phyloP scores from a whole-genome alignment of 1,140 invertebrate genomes.

The Popillia japonica region DNA sequence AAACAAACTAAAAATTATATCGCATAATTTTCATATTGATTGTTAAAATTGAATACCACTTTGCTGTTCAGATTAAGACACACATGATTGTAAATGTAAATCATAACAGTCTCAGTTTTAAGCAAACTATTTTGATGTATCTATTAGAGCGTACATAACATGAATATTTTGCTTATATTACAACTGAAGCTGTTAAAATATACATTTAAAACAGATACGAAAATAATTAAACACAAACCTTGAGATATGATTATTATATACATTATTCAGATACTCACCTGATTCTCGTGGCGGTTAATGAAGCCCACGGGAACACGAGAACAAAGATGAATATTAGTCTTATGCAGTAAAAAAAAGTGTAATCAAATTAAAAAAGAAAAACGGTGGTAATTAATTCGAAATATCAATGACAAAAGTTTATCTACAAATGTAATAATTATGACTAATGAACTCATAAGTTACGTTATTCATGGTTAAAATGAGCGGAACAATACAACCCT shows the following conservation, averaged over 20 bases:
- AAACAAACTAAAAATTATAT: not conserved
- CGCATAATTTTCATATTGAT: not conserved
- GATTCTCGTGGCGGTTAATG: not conserved
- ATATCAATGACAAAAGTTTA: constrained; percentile 13
- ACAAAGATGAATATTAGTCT: constrained; percentile 37
- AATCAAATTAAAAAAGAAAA: constrained; percentile 13
- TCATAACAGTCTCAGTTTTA: not conserved
- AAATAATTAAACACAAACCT: not conserved
- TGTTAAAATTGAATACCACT: not conserved
- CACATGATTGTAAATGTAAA: not conserved
- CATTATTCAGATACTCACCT: constrained; percentile 24
- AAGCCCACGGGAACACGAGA: constrained; percentile 27
- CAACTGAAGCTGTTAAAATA: too few relatives aligned
- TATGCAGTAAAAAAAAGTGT: not conserved
- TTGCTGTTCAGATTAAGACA: not conserved
- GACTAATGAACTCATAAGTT: too few relatives aligned
- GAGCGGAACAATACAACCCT: too few relatives aligned
- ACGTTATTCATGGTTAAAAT: too few relatives aligned
- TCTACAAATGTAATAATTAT: too few relatives aligned
- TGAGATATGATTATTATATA: not conserved
- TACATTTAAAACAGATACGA: too few relatives aligned
- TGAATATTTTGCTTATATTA: too few relatives aligned
- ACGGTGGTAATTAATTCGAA: not conserved
- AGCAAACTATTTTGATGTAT: not conserved
- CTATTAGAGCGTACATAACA: too few relatives aligned